Evolutionary conservation across 1,140 invertebrate genomes (phyloP).

Genomic region (Dreissena rostriformis): DNA sequence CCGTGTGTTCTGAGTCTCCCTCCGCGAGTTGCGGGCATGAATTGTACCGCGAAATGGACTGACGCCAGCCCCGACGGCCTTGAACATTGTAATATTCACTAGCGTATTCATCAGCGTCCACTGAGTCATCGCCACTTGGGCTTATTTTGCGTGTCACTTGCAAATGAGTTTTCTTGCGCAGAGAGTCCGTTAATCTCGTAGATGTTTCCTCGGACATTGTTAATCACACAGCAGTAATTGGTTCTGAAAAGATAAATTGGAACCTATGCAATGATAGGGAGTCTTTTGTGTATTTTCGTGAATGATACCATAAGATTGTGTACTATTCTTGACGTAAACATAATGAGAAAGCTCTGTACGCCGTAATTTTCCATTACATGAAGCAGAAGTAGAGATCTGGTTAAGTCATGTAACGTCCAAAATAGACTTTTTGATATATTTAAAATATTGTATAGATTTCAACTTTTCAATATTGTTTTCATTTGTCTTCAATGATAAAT

Average conservation of each 20-base stretch:
- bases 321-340: no score
- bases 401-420: no score
- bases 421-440: no score
- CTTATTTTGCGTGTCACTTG: constrained; percentile 44
- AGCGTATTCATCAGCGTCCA: constrained; percentile 48
- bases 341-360: no score
- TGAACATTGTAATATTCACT: constrained; percentile 50
- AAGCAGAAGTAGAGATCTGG: no score
- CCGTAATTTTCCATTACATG: no score
- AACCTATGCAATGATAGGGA: not conserved
- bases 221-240: not conserved
- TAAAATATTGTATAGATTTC: no score
- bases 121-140: constrained; percentile 35
- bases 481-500: no score
- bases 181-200: constrained; percentile 14
- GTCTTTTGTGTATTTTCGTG: constrained; percentile 13
- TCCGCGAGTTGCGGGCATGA: constrained; percentile 50
- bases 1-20: constrained; percentile 7
- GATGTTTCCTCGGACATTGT: constrained; percentile 15
- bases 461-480: no score
- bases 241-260: constrained; percentile 8
- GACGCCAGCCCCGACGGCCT: constrained; percentile 38
- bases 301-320: not conserved
- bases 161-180: constrained; percentile 35
- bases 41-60: constrained; percentile 53